These are phyloP conservation scores for Epinephelus coioides DNA, from an alignment of 2,797 vertebrate species.

Conservation along the genomic window DNA sequence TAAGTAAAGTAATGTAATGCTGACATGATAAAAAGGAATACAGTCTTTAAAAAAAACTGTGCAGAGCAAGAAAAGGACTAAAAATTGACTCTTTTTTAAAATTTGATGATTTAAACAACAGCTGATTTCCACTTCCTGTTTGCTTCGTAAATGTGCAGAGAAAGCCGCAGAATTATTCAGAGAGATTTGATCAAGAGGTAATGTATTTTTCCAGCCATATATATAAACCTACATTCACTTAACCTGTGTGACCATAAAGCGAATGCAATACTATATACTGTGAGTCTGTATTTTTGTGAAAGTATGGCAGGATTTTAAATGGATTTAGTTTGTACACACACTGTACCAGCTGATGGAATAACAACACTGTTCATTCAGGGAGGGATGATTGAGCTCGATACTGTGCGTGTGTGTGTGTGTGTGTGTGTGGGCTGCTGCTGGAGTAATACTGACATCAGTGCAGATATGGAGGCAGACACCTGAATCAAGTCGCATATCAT, in stretches of 20 bases:
- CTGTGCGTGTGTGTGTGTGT: constrained; percentile 45
- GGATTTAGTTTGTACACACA: constrained; percentile 78
- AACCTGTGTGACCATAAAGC: constrained; percentile 74
- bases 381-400: constrained; percentile 77
- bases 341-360: constrained; percentile 80
- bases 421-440: constrained; percentile 46
- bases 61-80: not conserved
- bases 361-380: constrained; percentile 77
- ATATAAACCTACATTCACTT: constrained; percentile 69
- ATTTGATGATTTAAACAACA: not conserved
- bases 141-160: constrained; percentile 19
- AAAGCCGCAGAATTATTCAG: constrained; percentile 37
- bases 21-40: constrained; percentile 35
- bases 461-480: constrained; percentile 77
- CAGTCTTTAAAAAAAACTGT: constrained; percentile 9
- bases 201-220: constrained; percentile 58
- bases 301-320: constrained; percentile 76
- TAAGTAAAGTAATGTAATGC: constrained; percentile 51
- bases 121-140: constrained; percentile 7
- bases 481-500: constrained; percentile 80
- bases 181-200: constrained; percentile 52
- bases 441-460: constrained; percentile 78
- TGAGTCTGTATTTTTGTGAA: constrained; percentile 64
- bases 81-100: too few species aligned
- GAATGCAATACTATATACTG: constrained; percentile 60